Base-by-base conservation (phyloP, 2,888 invertebrate species). In the Deilephila porcellus region DNA sequence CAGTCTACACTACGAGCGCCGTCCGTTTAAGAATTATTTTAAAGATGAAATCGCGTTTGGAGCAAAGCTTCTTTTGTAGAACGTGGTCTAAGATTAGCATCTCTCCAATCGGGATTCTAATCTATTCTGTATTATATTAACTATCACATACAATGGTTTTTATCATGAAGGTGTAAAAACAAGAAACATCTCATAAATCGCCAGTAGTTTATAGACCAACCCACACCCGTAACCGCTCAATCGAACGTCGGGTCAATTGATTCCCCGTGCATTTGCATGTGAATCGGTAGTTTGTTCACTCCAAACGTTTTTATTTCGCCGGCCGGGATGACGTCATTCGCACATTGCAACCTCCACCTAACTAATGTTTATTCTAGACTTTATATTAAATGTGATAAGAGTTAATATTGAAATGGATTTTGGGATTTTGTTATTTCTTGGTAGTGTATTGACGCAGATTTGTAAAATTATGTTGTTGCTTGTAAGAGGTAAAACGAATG, bases 221-320 rank as follows among this genome's bases (percentile, higher is more conserved):
- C 59, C 14, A 64, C 71, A 75, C 19, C 19, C 14, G 11, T 71
- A 74, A 77, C 73, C 71, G 76, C 75, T 76, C 74, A 75, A 77
- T 76, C 75, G 73, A 64, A 53, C 17, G n/a, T 32, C 73, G 59
- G 75, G 75, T 77, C 77, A 77, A 76, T 76, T 77, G 76, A 76
- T 76, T 76, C 74, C 72, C 64, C 64, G 72, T 64, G 45, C 62
- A 75, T 76, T 77, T 74, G 71, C 77, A 77, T 77, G 70, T 73
- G 53, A 71, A 74, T 71, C 25, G 34, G 29, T 34, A 56, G 73
- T 70, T 74, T 56, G 53, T 63, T 74, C 62, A 73, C 73, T 73
- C 20, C 60, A 8, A 64, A 56, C 64, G 45, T 19, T 64, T 64
- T 64, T 45, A 64, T 64, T 64, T 64, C 20, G 37, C 64, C 8